These are phyloP conservation scores for Eurystomus gularis DNA, from an alignment of 2,113 vertebrate genomes.

Conservation along the genomic window DNA sequence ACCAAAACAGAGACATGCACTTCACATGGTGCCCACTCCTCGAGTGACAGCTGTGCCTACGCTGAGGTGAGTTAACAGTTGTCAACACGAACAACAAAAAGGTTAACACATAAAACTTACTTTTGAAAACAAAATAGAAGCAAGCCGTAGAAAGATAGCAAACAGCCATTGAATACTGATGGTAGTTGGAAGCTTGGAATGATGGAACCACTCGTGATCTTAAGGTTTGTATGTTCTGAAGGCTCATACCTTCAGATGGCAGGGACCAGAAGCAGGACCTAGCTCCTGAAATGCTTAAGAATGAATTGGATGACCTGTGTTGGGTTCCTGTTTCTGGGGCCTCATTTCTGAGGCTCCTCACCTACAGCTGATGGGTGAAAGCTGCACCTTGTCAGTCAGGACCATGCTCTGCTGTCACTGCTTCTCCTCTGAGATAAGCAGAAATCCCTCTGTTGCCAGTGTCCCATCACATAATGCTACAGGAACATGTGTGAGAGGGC, in stretches of 20 bases:
- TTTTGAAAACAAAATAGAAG: neutral
- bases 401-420: neutral
- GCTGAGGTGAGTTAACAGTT: neutral
- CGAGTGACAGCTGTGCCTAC: neutral
- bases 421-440: neutral
- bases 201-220: neutral
- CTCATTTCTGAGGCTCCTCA: neutral
- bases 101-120: neutral
- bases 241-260: neutral
- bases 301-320: neutral
- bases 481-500: accelerated
- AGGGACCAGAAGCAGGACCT: neutral
- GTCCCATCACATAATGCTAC: accelerated
- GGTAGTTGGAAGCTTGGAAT: neutral
- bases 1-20: conserved; percentile 1
- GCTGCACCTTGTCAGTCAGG: neutral
- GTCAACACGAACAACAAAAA: neutral
- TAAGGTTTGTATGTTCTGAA: neutral
- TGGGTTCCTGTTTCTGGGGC: neutral
- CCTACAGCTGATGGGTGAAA: neutral
- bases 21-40: neutral
- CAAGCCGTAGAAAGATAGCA: neutral
- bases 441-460: neutral
- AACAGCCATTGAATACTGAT: neutral
- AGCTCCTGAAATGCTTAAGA: neutral